Conservation (phyloP, 2,888 invertebrate genomes). For the Drosophila lutescens region DNA sequence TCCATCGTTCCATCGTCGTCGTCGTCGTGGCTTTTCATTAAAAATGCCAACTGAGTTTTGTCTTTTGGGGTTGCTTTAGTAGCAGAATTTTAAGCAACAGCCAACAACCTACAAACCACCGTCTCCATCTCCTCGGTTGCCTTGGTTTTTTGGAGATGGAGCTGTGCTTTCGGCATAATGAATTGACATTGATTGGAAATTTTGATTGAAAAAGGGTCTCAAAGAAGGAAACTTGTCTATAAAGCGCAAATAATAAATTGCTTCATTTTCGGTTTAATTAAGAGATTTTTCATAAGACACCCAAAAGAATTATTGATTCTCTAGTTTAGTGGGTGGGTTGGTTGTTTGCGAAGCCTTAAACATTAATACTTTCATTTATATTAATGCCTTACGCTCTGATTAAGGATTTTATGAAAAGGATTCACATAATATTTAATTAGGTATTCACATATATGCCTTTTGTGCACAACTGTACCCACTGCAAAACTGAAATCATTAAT, state of each 20-base stretch:
- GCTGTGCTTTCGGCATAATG: slow-evolving; percentile 66
- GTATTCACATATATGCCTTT: slow-evolving; percentile 7
- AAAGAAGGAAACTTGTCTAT: neutral
- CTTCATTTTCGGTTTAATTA: slow-evolving; percentile 80
- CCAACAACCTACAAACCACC: slow-evolving; percentile 22
- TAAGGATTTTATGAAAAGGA: slow-evolving; percentile 20
- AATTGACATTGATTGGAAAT: slow-evolving; percentile 84
- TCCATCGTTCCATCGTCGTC: slow-evolving; percentile 15
- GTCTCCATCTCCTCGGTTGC: slow-evolving; percentile 19
- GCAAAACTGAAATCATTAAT: slow-evolving; percentile 71
- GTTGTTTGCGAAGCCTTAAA: slow-evolving; percentile 11
- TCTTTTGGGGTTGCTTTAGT: slow-evolving; percentile 64
- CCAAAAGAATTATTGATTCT: slow-evolving; percentile 33
- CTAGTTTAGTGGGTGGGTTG: neutral
- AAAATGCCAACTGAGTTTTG: slow-evolving; percentile 68
- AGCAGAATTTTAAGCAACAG: slow-evolving; percentile 8
- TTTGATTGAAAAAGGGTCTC: slow-evolving; percentile 80
- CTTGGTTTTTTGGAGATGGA: slow-evolving; percentile 29
- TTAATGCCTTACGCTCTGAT: slow-evolving; percentile 41
- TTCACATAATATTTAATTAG: slow-evolving; percentile 29
- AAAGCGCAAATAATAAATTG: slow-evolving; percentile 71
- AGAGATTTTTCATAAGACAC: slow-evolving; percentile 53
- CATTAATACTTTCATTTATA: slow-evolving; percentile 58
- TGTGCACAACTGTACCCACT: slow-evolving; percentile 60
- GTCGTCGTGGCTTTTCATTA: slow-evolving; percentile 73